Percentiles rank a stretch among this genome's conserved stretches.
These are phyloP conservation scores for Prietella phreatophila DNA, from an alignment of 2,113 vertebrate genomes.

Conservation along the genomic window DNA sequence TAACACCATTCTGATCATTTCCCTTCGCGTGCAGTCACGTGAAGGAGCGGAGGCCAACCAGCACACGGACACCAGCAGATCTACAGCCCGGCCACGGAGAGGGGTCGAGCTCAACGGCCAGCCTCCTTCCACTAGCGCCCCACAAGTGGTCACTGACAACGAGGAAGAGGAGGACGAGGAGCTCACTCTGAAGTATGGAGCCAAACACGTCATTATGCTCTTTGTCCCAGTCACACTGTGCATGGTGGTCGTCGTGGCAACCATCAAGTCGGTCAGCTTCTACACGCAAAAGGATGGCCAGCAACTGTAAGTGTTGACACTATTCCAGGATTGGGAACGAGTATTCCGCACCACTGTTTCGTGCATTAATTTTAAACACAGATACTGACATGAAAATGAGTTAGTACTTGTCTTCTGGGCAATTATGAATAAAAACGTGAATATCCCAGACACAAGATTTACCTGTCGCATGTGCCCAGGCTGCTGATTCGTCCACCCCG, in stretches of 20 bases:
- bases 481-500: not conserved
- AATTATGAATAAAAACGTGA: not conserved
- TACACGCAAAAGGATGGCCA: constrained; percentile 94
- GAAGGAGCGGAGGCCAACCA: constrained; percentile 67
- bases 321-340: not conserved
- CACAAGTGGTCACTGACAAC: constrained; percentile 73
- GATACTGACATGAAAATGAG: not conserved
- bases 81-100: constrained; percentile 39
- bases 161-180: constrained; percentile 97
- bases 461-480: not conserved
- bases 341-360: not conserved
- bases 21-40: constrained; percentile 61
- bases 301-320: constrained; percentile 92
- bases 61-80: constrained; percentile 63
- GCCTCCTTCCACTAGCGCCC: constrained; percentile 69
- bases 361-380: not conserved
- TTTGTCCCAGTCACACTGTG: constrained; percentile 97
- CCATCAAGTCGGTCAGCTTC: constrained; percentile 97
- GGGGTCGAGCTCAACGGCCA: constrained; percentile 85
- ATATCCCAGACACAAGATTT: not conserved
- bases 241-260: constrained; percentile 97
- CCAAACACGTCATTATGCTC: constrained; percentile 98
- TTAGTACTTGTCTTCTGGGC: no score
- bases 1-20: not conserved
- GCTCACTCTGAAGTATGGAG: constrained; percentile 92